phyloP scores from a whole-genome alignment of 2,888 invertebrate species.

The Leptinotarsa tumamoca region DNA sequence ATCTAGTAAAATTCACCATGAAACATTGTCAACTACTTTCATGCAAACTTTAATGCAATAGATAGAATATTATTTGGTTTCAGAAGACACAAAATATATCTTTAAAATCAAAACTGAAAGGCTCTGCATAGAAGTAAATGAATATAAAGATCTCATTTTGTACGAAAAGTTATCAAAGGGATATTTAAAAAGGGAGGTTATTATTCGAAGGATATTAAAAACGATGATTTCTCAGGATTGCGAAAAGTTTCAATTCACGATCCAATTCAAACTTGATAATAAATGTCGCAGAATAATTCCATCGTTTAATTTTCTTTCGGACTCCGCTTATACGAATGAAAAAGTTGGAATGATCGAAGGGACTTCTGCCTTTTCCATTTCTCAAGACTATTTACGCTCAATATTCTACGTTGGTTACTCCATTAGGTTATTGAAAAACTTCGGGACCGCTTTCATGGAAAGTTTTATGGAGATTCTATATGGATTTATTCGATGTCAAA shows the following conservation, averaged over 20 bases:
- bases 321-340: conserved; percentile 5
- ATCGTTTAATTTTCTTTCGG: conserved; percentile 22
- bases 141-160: not conserved
- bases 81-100: no score
- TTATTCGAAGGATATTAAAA: conserved; percentile 1
- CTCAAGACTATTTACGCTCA: conserved; percentile 22
- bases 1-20: no score
- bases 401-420: conserved; percentile 27
- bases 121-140: no score
- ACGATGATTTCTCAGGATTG: not conserved
- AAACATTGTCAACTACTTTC: no score
- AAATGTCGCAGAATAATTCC: conserved; percentile 24
- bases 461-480: not conserved
- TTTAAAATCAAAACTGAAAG: no score
- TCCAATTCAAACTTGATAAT: conserved; percentile 12
- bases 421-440: conserved; percentile 42
- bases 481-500: not conserved
- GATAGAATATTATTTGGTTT: no score
- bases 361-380: conserved; percentile 19
- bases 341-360: conserved; percentile 23
- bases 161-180: not conserved
- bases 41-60: no score
- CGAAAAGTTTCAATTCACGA: conserved; percentile 14
- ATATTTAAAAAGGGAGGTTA: not conserved
- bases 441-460: conserved; percentile 26